Conservation (phyloP, 2,888 invertebrate species). For the Pherbina coryleti region DNA sequence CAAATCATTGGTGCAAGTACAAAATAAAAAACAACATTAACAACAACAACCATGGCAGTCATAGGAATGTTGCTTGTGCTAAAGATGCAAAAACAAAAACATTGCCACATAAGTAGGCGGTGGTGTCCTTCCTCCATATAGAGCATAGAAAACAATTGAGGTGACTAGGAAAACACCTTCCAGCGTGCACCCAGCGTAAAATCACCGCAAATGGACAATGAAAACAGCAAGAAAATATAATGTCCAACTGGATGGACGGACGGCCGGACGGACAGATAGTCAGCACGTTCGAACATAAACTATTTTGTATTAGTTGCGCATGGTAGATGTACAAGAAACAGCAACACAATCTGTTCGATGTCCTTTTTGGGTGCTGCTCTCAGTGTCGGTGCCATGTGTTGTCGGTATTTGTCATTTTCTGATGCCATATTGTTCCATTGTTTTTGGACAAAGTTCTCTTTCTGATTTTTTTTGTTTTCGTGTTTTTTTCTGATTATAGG, state of each 20-base stretch:
- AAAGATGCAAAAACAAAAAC: conserved; percentile 16
- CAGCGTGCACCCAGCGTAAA: conserved; percentile 11
- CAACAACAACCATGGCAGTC: not conserved
- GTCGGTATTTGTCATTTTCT: conserved; percentile 34
- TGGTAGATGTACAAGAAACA: not conserved
- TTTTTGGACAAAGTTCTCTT: conserved; percentile 19
- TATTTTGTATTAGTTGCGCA: conserved; percentile 32
- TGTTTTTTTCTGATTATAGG: not conserved
- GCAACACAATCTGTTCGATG: conserved; percentile 15
- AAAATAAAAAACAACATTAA: conserved; percentile 9
- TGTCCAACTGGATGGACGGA: not conserved
- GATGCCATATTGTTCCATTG: conserved; percentile 39
- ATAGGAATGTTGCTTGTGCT: conserved; percentile 8
- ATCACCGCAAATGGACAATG: conserved; percentile 28
- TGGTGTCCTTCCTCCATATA: conserved; percentile 18
- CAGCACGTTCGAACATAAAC: conserved; percentile 18
- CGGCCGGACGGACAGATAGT: not conserved
- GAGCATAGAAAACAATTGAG: conserved; percentile 28
- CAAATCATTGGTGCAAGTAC: conserved; percentile 56
- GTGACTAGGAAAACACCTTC: conserved; percentile 37
- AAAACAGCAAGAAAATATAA: not conserved
- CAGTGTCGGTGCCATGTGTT: conserved; percentile 13
- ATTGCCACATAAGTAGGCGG: conserved; percentile 33
- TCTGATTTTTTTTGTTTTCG: too few relatives aligned
- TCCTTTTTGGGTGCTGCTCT: conserved; percentile 23